Base-by-base conservation (phyloP, 2,797 vertebrate species). In the Siniperca scherzeri region DNA sequence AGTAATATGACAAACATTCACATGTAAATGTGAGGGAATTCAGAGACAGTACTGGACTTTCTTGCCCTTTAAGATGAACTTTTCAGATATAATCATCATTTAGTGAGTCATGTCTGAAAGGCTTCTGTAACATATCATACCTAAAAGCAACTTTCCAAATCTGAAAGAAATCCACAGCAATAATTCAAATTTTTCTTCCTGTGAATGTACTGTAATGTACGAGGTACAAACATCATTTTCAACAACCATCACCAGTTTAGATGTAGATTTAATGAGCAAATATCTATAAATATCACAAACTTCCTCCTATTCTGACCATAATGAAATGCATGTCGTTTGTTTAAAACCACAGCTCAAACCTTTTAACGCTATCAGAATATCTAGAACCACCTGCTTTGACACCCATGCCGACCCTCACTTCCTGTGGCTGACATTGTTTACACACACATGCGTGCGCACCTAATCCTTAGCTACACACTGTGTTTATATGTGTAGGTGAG, bases 351-450 rank as follows among this genome's bases (percentile, higher is more conserved):
- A 88, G 64, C 30, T 75, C 57, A 81, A 27, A 33, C 13, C 21
- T 16, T 70, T 61, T 81, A 5, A 65, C 77, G 70, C 57, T 27
- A 61, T 70, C 67, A 69, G n/a, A 27, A 50, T 10, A 48, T 0
- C 17, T 25, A 55, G 67, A 82, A 85, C 81, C 81, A 86, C 53
- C 9, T 53, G 67, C 44, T 70, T 12, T 78, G 70, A 88, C 69
- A 91, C 65, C 33, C 17, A 16, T 72, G 30, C 19, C 68, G 91
- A 95, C 93, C 91, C 91, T 77, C 80, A 85, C 73, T 91, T 94
- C 92, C 90, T 94, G 91, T 91, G 82, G 80, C 76, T 89, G 71
- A 78, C 27, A 22, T 6, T 42, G 65, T 77, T 65, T 22, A 69
- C 53, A 60, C 36, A 44, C 25, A 57, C 46, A 40, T 40, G 55